Evolutionary conservation across 2,888 invertebrate species (phyloP).

Genomic region (Peribatodes rhomboidaria): DNA sequence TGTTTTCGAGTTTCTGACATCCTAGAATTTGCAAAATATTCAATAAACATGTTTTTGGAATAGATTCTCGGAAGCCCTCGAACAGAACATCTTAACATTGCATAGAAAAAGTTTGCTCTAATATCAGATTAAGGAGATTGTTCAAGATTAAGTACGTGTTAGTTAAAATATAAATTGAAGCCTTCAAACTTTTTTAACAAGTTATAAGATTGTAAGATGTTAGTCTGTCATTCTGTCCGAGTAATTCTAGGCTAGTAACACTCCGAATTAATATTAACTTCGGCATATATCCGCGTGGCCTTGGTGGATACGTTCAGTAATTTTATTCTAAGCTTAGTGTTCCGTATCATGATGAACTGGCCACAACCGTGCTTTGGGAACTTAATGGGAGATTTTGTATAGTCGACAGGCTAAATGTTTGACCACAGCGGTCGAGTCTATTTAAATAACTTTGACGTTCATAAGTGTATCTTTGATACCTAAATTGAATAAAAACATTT

Average conservation of each 20-base stretch:
- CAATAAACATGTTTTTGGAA: not conserved
- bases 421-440: too few species aligned
- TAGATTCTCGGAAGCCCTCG: not conserved
- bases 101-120: not conserved
- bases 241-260: conserved; percentile 67
- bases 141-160: not conserved
- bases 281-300: conserved; percentile 79
- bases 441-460: too few species aligned
- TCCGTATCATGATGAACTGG: conserved; percentile 76
- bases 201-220: conserved; percentile 7
- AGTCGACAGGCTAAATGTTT: too few species aligned
- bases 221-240: conserved; percentile 29
- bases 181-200: not conserved
- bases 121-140: not conserved
- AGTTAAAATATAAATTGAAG: too few species aligned
- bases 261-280: conserved; percentile 64
- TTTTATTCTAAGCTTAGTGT: conserved; percentile 77
- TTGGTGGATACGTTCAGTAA: conserved; percentile 72
- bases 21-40: conserved; percentile 2
- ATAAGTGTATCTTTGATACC: too few species aligned
- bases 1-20: not conserved
- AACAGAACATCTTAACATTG: not conserved
- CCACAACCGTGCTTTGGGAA: conserved; percentile 59
- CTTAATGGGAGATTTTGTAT: conserved; percentile 47
- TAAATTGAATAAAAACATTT: too few species aligned